Conservation (phyloP, 2,888 invertebrate genomes). For the Germaria angustata region DNA sequence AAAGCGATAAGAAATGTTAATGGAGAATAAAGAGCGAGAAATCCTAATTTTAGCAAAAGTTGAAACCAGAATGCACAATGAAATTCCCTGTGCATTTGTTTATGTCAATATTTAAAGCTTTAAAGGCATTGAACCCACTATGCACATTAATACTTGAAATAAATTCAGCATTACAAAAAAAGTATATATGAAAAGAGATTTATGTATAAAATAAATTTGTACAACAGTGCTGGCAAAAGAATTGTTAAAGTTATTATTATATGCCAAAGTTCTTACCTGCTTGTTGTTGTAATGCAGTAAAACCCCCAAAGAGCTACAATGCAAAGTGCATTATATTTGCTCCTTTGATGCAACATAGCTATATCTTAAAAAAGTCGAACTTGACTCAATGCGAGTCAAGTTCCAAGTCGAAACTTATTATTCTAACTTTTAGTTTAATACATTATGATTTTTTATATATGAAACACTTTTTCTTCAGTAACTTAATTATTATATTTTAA, state of each 20-base stretch:
- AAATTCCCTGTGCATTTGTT: neutral
- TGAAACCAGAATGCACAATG: neutral
- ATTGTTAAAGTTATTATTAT: constrained; percentile 36
- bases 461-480: too few species aligned
- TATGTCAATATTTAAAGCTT: neutral
- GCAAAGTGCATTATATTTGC: constrained; percentile 49
- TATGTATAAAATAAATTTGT: neutral
- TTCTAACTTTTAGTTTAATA: too few species aligned
- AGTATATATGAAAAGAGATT: neutral
- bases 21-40: too few species aligned
- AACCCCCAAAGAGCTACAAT: constrained; percentile 45
- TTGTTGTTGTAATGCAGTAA: neutral
- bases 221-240: constrained; percentile 1
- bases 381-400: too few species aligned
- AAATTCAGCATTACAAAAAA: neutral
- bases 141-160: neutral
- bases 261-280: neutral
- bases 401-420: too few species aligned
- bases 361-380: too few species aligned
- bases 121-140: neutral
- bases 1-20: too few species aligned
- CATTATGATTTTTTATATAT: too few species aligned
- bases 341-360: too few species aligned
- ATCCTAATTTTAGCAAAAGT: neutral
- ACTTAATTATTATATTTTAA: too few species aligned